phyloP scores from a whole-genome alignment of 1,140 invertebrate species.

The Physella acuta region DNA sequence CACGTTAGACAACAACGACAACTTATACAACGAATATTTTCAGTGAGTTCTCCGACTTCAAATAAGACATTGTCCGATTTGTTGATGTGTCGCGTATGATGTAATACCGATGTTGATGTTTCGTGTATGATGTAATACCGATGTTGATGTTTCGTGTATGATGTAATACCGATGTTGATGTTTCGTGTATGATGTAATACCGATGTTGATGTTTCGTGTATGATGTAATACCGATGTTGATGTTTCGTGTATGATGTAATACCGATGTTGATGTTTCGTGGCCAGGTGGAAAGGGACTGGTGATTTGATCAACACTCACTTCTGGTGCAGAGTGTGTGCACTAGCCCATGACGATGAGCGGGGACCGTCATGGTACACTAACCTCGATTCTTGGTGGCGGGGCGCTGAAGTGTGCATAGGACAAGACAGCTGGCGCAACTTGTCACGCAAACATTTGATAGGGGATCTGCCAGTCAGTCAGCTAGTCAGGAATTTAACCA shows the following conservation, averaged over 20 bases:
- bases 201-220: no score
- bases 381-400: conserved; percentile 48
- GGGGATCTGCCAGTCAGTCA: conserved; percentile 11
- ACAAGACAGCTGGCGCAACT: conserved; percentile 35
- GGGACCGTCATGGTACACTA: conserved; percentile 30
- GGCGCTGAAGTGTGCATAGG: conserved; percentile 45
- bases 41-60: conserved; percentile 8
- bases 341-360: conserved; percentile 45
- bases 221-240: no score
- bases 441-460: no score
- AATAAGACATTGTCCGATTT: not conserved
- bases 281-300: conserved; percentile 41
- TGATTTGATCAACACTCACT: conserved; percentile 63
- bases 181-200: no score
- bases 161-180: no score
- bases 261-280: no score
- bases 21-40: conserved; percentile 60
- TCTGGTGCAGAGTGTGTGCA: conserved; percentile 92
- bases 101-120: no score
- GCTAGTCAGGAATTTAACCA: no score
- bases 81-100: not conserved
- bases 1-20: conserved; percentile 59
- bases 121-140: no score
- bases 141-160: no score
- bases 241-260: no score